phyloP scores from a whole-genome alignment of 2,113 vertebrate genomes.

The Dicentrarchus labrax region DNA sequence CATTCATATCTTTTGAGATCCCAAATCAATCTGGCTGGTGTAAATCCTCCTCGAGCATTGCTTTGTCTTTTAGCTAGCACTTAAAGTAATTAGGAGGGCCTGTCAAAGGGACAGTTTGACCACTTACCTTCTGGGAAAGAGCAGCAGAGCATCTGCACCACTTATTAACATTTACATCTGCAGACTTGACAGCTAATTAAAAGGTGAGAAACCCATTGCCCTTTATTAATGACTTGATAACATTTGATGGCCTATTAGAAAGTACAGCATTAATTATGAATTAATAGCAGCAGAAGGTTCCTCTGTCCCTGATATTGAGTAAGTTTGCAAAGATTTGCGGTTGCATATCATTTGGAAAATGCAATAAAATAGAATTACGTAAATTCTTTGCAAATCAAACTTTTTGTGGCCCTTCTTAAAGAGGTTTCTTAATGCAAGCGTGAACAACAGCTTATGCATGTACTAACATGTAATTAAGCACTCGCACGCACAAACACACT shows the following conservation, averaged over 20 bases:
- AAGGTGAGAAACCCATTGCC: constrained; percentile 35
- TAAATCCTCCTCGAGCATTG: neutral
- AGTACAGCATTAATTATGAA: constrained; percentile 27
- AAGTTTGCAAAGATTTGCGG: constrained; percentile 2
- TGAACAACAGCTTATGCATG: neutral
- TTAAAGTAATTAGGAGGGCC: neutral
- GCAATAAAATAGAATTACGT: neutral
- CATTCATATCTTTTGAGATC: neutral
- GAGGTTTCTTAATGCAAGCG: neutral
- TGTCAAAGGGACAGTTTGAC: neutral
- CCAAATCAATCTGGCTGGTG: neutral
- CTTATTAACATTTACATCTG: constrained; percentile 29
- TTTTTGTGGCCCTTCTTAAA: neutral
- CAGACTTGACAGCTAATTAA: constrained; percentile 30
- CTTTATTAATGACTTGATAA: constrained; percentile 36
- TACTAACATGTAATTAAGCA: constrained; percentile 16
- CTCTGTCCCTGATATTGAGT: neutral
- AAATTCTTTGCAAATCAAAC: neutral
- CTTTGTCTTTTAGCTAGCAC: neutral
- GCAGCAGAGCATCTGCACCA: neutral
- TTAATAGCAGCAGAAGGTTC: constrained; percentile 9
- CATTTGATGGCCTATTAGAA: constrained; percentile 17
- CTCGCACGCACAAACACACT: neutral
- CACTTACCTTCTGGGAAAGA: constrained; percentile 9
- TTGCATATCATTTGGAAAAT: neutral